phyloP scores from a whole-genome alignment of 92 coral and sea anemone genomes.

The Virgularia gustaviana region DNA sequence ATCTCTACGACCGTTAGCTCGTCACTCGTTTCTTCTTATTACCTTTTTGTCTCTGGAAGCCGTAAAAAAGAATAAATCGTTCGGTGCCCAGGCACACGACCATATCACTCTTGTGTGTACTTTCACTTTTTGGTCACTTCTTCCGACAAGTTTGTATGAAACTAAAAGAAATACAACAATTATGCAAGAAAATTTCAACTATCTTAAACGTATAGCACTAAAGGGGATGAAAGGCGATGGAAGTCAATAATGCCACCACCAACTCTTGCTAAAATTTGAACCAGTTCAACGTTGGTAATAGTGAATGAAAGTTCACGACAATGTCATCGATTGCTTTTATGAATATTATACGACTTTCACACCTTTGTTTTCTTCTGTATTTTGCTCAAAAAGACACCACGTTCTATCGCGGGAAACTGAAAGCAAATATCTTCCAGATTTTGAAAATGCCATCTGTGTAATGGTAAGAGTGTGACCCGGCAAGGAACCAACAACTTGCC shows the following conservation, averaged over 20 bases:
- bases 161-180: constrained; percentile 57
- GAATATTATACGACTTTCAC: too few relatives aligned
- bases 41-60: constrained; percentile 98
- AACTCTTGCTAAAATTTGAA: constrained; percentile 35
- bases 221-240: background rate
- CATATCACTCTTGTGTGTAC: constrained; percentile 85
- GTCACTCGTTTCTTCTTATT: background rate
- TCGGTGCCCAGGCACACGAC: constrained; percentile 92
- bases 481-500: constrained; percentile 73
- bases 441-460: constrained; percentile 87
- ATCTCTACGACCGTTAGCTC: background rate
- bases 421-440: constrained; percentile 84
- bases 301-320: too few relatives aligned
- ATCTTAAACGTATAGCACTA: background rate
- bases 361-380: background rate
- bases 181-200: background rate
- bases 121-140: constrained; percentile 61
- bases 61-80: constrained; percentile 69
- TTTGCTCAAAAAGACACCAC: constrained; percentile 72
- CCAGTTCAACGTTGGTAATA: too few relatives aligned
- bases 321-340: constrained; percentile 39
- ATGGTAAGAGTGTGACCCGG: constrained; percentile 83
- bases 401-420: constrained; percentile 96
- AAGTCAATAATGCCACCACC: background rate
- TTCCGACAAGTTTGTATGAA: constrained; percentile 57